Conservation (phyloP, 2,113 vertebrate genomes). For the Gavialis gangeticus region DNA sequence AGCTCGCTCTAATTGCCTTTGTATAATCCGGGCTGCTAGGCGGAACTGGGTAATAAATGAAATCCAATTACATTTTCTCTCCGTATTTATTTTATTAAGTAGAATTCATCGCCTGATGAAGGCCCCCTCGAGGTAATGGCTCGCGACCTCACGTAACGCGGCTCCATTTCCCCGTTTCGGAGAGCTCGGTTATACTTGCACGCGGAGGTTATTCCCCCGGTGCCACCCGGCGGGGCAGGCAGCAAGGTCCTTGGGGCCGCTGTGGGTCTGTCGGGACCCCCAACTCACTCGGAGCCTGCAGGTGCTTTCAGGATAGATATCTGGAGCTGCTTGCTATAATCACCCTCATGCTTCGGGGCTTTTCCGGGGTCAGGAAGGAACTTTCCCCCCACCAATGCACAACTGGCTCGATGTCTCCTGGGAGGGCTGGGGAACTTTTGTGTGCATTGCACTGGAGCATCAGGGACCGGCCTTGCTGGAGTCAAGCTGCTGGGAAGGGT, state of each 20-base stretch:
- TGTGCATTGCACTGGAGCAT: too few species aligned
- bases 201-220: background rate
- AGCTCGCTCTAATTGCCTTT: slow-evolving; percentile 79
- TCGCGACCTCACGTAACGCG: slow-evolving; percentile 63
- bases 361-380: background rate
- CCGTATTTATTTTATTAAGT: slow-evolving; percentile 80
- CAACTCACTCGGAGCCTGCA: background rate
- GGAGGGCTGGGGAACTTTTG: too few species aligned
- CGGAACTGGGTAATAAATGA: slow-evolving; percentile 80
- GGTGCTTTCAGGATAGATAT: fast-evolving
- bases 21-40: slow-evolving; percentile 79
- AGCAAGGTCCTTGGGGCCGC: background rate
- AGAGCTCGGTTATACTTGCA: slow-evolving; percentile 11
- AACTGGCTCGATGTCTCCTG: too few species aligned
- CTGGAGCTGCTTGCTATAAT: too few species aligned
- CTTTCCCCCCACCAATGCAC: too few species aligned
- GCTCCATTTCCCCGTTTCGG: slow-evolving; percentile 43
- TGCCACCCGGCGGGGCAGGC: fast-evolving
- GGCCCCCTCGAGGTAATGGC: slow-evolving; percentile 73
- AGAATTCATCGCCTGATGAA: slow-evolving; percentile 77
- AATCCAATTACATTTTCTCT: slow-evolving; percentile 79
- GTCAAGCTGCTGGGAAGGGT: too few species aligned
- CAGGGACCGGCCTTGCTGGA: too few species aligned
- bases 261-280: fast-evolving
- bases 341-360: too few species aligned